Evolutionary conservation across 2,797 vertebrate species (phyloP), one percentile per base, ranked within the genome.

Genomic region (Mastacembelus armatus): DNA sequence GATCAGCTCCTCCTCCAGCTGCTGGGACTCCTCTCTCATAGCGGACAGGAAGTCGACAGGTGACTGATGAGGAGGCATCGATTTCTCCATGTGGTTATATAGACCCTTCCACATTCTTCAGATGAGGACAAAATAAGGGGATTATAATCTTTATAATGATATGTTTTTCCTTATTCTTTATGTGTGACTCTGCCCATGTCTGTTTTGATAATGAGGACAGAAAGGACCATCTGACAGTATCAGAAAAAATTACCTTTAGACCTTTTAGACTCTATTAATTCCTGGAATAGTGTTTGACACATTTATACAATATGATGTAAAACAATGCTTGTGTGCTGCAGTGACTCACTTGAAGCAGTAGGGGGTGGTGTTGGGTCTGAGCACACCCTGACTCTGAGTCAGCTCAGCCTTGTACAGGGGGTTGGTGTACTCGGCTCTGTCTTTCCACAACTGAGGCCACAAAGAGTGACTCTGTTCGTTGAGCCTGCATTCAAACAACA

Each of bases 31-130:
- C 83, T 96, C 96, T 83, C 94, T 96, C 84, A 98, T 94, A 0
- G 95, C 93, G 44, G 95, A 94, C 55, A 98, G 94, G 76, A 94
- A 95, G 75, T 99, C 96, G 0, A 91, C 94, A 2, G 96, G 92
- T 0, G 96, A 96, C 78, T 96, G 96, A 4, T 93, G 89, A 10
- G 95, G 94, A 48, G 96, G 94, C 52, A 93, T 54, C 0, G 94
- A 92, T 75, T 95, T 96, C 65, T 98, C 96, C 43, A 91, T 85
- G 47, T 94, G 94, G 85, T 96, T 96, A 57, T 99, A 99, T 88
- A 99, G 96, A 21, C 95, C 95, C 66, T 95, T 97, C 98, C 98
- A 99, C 86, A 99, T 97, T 88, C 98, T 99, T 84, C 0, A 57
- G 16, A 18, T 1, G 15, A 30, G 3, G 14, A 14, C 16, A 7